phyloP scores from a whole-genome alignment of 2,888 invertebrate species.

The Cataglyphis livida region DNA sequence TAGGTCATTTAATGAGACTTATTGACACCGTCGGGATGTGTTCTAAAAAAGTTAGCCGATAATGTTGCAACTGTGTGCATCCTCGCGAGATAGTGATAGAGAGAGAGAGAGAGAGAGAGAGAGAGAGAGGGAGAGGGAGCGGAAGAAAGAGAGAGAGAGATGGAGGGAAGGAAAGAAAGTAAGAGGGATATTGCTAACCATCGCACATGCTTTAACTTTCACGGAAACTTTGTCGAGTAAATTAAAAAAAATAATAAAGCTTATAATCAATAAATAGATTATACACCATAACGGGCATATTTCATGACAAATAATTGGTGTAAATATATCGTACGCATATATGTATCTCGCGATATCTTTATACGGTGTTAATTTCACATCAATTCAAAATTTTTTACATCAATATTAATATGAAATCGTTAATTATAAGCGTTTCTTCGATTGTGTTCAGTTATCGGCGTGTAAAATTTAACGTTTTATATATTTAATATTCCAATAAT shows the following conservation, averaged over 20 bases:
- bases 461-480: background rate
- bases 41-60: slow-evolving; percentile 55
- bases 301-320: background rate
- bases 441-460: background rate
- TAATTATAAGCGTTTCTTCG: background rate
- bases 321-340: background rate
- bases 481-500: background rate
- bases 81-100: slow-evolving; percentile 14
- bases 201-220: background rate
- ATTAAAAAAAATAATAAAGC: background rate
- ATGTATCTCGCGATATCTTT: background rate
- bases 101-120: background rate
- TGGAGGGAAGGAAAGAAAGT: no score
- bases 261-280: background rate
- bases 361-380: background rate
- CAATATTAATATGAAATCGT: no score
- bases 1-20: slow-evolving; percentile 53
- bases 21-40: slow-evolving; percentile 40
- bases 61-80: slow-evolving; percentile 42
- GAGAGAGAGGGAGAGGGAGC: no score
- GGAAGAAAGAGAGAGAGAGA: no score
- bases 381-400: background rate
- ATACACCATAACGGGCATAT: background rate
- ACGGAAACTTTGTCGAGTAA: background rate
- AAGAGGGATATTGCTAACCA: background rate